Base-by-base conservation (phyloP, 2,797 vertebrate species). In the Threskiornis aethiopicus region DNA sequence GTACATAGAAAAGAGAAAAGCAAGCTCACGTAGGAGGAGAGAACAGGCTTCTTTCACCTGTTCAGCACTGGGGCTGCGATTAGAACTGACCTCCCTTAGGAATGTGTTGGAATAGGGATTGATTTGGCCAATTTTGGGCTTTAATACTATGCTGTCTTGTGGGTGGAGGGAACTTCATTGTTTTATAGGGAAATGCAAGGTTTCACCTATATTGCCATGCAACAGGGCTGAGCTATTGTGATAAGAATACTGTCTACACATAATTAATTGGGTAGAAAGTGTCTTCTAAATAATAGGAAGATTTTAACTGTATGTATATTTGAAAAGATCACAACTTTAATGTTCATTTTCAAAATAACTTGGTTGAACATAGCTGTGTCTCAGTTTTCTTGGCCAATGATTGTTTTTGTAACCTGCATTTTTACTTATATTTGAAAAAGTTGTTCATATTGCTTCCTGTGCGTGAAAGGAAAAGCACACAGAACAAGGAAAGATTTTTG, bases 81-180 rank as follows among this genome's bases (percentile, higher is more conserved):
- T 81, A 59, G 22, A 87, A 12, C 57, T 47, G 26, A 64, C 20
- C 26, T 91, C 49, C 35, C 31, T 65, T n/a, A 61, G 47, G 29
- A 80, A 26, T 0, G 0, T n/a, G 11, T 55, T 81, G 64, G 24
- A 24, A 18, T 29, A 37, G 16, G 58, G 57, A 28, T 37, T 47
- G 39, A 71, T 41, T 20, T 73, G 33, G 8, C 29, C 8, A 29
- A 0, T 72, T 75, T 93, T 3, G 22, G 29, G 10, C 26, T 59
- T 41, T 58, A 19, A 41, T 51, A 25, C 41, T 65, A 0, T 77
- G 41, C 21, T 35, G 26, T 37, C 39, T 51, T 4, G 0, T 20
- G 22, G 26, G n/a, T 55, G 42, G 12, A 78, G 55, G 16, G 37
- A 71, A 33, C 39, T 9, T 52, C 3, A 2, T 5, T 37, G 16